phyloP scores from a whole-genome alignment of 2,113 vertebrate genomes.

The Pelvicachromis taeniatus region DNA sequence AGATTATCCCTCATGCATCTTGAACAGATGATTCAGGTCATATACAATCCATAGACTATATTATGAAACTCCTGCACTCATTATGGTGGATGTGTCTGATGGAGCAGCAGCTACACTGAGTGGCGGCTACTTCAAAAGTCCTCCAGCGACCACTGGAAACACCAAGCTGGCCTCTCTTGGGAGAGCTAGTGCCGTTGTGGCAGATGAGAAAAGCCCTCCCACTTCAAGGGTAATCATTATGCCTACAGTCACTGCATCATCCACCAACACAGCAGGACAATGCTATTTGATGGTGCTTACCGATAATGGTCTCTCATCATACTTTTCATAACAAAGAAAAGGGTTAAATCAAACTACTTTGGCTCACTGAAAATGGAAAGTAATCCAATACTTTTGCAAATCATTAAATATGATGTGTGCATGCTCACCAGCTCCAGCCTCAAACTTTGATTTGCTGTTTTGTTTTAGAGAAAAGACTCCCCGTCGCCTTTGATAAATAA shows the following conservation, averaged over 20 bases:
- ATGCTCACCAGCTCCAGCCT: not conserved
- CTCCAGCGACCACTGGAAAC: not conserved
- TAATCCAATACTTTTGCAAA: not conserved
- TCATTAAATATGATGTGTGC: not conserved
- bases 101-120: not conserved
- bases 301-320: not conserved
- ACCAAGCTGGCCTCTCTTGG: not conserved
- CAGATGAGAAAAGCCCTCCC: constrained; percentile 13
- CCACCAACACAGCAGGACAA: not conserved
- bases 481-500: not conserved
- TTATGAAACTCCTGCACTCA: not conserved
- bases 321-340: not conserved
- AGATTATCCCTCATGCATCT: not conserved
- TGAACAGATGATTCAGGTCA: not conserved
- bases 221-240: constrained; percentile 18
- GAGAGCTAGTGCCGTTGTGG: not conserved
- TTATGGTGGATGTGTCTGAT: not conserved
- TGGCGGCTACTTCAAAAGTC: constrained; percentile 10
- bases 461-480: not conserved
- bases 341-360: not conserved
- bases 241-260: not conserved
- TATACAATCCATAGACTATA: not conserved
- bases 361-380: not conserved
- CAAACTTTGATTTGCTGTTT: not conserved
- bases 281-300: not conserved